phyloP scores from a whole-genome alignment of 1,140 invertebrate species.

The Leptopilina clavipes region DNA sequence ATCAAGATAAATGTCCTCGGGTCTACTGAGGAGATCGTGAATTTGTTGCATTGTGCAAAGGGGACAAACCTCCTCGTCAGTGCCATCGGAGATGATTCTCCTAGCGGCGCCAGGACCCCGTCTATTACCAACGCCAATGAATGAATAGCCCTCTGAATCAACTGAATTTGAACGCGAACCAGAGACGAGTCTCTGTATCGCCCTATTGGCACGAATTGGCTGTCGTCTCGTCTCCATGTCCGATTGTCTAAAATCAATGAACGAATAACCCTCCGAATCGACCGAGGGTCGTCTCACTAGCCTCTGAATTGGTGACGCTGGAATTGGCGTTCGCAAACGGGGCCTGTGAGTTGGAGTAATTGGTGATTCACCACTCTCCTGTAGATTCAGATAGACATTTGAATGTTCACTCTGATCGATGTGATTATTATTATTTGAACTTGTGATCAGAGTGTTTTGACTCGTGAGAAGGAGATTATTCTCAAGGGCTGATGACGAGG shows the following conservation, averaged over 20 bases:
- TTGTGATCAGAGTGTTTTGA: constrained; percentile 58
- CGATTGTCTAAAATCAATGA: constrained; percentile 62
- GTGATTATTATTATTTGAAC: constrained; percentile 32
- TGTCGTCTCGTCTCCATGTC: constrained; percentile 49
- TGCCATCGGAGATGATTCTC: constrained; percentile 54
- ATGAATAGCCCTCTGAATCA: constrained; percentile 63
- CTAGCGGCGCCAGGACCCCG: constrained; percentile 53
- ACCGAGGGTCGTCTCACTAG: constrained; percentile 57
- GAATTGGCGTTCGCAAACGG: constrained; percentile 24
- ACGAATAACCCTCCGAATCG: constrained; percentile 68
- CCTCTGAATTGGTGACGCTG: constrained; percentile 18
- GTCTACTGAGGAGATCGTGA: constrained; percentile 64
- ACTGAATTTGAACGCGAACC: constrained; percentile 47
- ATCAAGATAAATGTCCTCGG: constrained; percentile 64
- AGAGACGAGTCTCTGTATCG: constrained; percentile 20
- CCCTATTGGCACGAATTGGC: not conserved
- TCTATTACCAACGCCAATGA: constrained; percentile 53
- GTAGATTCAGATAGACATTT: constrained; percentile 16
- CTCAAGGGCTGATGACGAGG: constrained; percentile 38
- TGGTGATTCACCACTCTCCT: constrained; percentile 30
- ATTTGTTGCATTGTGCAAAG: constrained; percentile 70
- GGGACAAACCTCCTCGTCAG: constrained; percentile 67
- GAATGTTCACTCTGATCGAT: not conserved
- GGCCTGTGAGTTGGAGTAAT: constrained; percentile 61
- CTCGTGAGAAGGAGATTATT: constrained; percentile 55